Base-by-base conservation (phyloP, 2,797 vertebrate genomes). In the Natrix natrix region DNA sequence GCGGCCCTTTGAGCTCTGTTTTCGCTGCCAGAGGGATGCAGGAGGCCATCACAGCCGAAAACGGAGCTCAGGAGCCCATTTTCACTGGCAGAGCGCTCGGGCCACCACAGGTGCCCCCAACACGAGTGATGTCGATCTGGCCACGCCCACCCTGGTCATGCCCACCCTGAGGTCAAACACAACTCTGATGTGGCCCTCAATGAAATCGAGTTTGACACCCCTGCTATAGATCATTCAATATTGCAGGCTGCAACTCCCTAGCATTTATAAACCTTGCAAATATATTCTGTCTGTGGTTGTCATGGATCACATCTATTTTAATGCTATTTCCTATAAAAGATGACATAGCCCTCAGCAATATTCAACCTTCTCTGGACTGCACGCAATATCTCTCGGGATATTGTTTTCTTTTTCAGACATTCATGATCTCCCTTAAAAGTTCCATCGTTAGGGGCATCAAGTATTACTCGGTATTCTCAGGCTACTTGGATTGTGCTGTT, bases 271-370 rank as follows among this genome's bases (percentile, higher is more conserved):
- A 69, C 4, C n/a, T 56, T 24, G 28, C 16, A 26, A 48, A 52
- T 5, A 28, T 61, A 16, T 48, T 16, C 52, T 2, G 1, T 32
- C 11, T 32, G 32, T 48, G 17, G 6, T 28, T 92, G 37, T 86
- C 52, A 56, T 20, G 55, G 43, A 54, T n/a, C 32, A 57, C 26
- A 17, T 56, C n/a, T 88, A 26, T 28, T 57, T 56, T n/a, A 20
- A 88, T 20, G 61, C 87, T 88, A 48, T 89, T 93, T 91, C 56
- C 32, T 74, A 57, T 3, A 60, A 24, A 54, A 87, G 26, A 93
- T 63, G 90, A 8, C 14, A 74, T 48, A 86, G 26, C 10, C 28
- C 86, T 57, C 32, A 69, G 8, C 22, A n/a, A 86, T 24, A 28
- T 43, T 8, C 20, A 57, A 12, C 4, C 57, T 90, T 69, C 7